Base-by-base conservation (phyloP, 2,888 invertebrate species). In the Morinoia aosen region DNA sequence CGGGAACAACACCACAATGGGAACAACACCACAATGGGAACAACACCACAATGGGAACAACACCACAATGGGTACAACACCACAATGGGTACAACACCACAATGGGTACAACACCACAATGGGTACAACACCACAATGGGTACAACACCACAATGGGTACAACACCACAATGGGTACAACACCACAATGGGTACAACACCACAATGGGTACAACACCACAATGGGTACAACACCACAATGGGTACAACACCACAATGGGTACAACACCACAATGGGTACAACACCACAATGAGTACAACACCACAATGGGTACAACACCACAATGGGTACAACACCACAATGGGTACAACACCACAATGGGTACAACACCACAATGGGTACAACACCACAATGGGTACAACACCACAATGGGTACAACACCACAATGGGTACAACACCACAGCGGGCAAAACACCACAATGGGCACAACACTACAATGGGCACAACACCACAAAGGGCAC, bases 361-460 rank as follows among this genome's bases (percentile, higher is more conserved):
- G 8, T 14, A 76, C 76, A 76, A 16, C 76, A 33, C 2, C 8
- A 16, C 61, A 61, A 10, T 16, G 61, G 8, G 12, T 2, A 33
- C 33, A 76, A 33, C 64, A 61, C 95, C 48, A 4, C 48, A 48
- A 2, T 48, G 48, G 48, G 48, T 48, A 2, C 48, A 48, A 48
- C 48, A 48, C 48, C 5, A 5, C 48, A 48, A 48, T 48, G 76
- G 2, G 8, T 14, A 76, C 76, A 76, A 16, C 76, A 33, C 2
- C 8, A 16, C 61, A 61, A 10, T 16, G 61, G 8, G 12, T 2
- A 33, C 33, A 76, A 33, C 61, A 96, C 96, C 95, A 95, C 95
- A 94, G 96, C 96, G 14, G 96, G 96, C 91, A 96, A n/a, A n/a
- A n/a, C n/a, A n/a, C 48, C 48, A 4, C 48, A 48, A 2, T 48